Evolutionary conservation across 2,888 invertebrate genomes (phyloP).

Genomic region (Conops quadrifasciatus): DNA sequence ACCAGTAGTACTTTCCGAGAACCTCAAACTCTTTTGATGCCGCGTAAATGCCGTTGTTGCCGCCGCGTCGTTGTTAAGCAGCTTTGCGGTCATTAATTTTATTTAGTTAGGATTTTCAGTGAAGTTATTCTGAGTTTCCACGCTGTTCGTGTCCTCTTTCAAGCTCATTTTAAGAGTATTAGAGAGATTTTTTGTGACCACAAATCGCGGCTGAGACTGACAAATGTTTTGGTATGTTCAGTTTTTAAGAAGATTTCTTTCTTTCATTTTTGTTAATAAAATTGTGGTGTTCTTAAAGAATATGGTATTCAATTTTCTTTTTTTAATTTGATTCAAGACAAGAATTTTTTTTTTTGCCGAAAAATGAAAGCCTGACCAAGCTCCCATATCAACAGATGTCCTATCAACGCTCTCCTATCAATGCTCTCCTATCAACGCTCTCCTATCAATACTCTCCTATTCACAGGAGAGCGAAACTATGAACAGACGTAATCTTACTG

Average conservation of each 20-base stretch:
- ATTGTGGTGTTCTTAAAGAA: no score
- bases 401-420: not conserved
- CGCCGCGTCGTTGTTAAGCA: conserved; percentile 10
- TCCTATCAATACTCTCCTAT: no score
- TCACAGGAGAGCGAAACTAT: no score
- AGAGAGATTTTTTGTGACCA: not conserved
- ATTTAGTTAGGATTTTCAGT: not conserved
- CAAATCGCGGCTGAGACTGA: not conserved
- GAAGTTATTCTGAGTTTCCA: not conserved
- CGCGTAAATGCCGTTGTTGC: not conserved
- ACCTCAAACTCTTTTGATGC: not conserved
- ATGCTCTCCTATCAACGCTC: not conserved
- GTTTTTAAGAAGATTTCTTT: not conserved
- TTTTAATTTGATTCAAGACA: no score
- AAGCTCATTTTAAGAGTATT: not conserved
- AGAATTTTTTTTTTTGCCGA: no score
- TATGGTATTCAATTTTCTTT: no score
- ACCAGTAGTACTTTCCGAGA: not conserved
- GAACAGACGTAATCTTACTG: no score
- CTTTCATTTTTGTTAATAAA: no score
- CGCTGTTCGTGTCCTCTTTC: not conserved
- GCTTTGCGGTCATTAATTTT: conserved; percentile 15
- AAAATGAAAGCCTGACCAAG: not conserved
- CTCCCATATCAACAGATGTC: not conserved
- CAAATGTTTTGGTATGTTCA: not conserved